Conservation (phyloP, 2,113 vertebrate genomes). For the Hydrolagus affinis region DNA sequence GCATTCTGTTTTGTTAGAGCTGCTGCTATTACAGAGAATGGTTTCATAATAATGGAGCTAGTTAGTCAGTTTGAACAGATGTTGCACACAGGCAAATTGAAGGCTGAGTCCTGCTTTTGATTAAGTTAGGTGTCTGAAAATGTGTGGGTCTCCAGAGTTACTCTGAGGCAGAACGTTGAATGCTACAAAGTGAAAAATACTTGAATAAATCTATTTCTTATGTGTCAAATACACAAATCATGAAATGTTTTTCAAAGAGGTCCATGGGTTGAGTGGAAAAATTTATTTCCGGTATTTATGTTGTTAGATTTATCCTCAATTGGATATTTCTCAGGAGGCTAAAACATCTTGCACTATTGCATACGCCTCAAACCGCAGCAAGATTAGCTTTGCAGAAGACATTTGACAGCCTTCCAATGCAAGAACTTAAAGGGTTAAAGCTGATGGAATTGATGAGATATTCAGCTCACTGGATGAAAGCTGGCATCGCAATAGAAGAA, state of each 20-base stretch:
- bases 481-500: background rate
- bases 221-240: background rate
- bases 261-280: background rate
- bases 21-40: background rate
- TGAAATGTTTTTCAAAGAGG: background rate
- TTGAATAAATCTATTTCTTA: background rate
- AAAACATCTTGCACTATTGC: background rate
- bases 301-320: background rate
- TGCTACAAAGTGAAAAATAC: background rate
- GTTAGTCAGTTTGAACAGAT: background rate
- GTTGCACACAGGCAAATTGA: background rate
- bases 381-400: background rate
- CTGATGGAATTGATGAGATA: background rate
- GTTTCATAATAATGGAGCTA: background rate
- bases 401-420: background rate
- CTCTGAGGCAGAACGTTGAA: background rate
- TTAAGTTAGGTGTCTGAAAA: background rate
- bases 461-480: background rate
- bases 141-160: background rate
- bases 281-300: background rate
- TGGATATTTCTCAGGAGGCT: background rate
- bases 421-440: background rate
- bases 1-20: background rate
- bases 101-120: background rate
- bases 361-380: background rate